Evolutionary conservation across 2,113 vertebrate species (phyloP), one percentile per base, ranked within the genome.

Genomic region (Ochotona curzoniae): DNA sequence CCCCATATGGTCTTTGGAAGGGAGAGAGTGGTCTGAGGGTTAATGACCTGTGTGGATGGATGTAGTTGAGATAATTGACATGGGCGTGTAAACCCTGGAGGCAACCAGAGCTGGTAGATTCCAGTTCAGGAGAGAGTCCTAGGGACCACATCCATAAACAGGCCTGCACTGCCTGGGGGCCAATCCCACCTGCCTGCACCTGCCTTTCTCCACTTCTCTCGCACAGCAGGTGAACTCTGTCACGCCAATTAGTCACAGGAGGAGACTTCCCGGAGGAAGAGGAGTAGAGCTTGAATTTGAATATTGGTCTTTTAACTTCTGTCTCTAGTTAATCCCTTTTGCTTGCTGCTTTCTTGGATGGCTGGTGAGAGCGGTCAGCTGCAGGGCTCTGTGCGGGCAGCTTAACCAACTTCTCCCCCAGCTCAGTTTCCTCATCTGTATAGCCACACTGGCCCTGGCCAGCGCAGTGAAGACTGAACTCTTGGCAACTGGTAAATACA

Each of bases 261-360:
- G 44, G 67, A 93, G 63, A 35, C 76, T 83, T 87, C 87, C 69
- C 49, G 70, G 47, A 83, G 67, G 70, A 35, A 35, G 47, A 76
- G 44, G 35, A 69, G 25, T 10, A 28, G 87, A 30, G 13, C 28
- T 67, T 80, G 74, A 88, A 32, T 85, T 21, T 89, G 84, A 83
- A 80, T 80, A 54, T 86, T 21, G 66, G 66, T 51, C 70, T 88
- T 71, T 82, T 61, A 71, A 51, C 49, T 78, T n/a, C 47, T 15
- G 8, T 15, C 57, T 63, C 57, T 63, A 49, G 10, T 3, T 13
- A 7, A 32, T 28, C n/a, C 47, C 60, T n/a, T 70, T 76, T 14
- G 69, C 13, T 54, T 63, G 80, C 2, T 9, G 2, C 21, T 35
- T 38, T 21, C 25, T 61, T 64, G 38, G 38, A 44, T 57, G 47